Percentiles rank a stretch among this genome's conserved stretches.
Evolutionary conservation across 2,888 invertebrate species (phyloP).

Genomic region (Nephrotoma flavescens): DNA sequence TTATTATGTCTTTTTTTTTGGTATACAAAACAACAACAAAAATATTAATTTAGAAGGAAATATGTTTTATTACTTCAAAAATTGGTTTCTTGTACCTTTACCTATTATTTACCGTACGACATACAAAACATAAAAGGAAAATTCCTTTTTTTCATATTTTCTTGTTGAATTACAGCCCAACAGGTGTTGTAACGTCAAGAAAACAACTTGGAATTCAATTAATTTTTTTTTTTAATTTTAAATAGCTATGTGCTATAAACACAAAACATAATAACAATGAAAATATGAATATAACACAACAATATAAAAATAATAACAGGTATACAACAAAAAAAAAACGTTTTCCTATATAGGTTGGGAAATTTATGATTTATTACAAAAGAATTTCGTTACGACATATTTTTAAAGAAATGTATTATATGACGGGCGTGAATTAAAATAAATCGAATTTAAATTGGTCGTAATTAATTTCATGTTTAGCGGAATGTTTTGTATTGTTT

Average conservation of each 20-base stretch:
- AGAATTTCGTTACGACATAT: background rate
- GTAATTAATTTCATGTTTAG: background rate
- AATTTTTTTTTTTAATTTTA: background rate
- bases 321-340: background rate
- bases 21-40: background rate
- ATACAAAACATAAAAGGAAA: background rate
- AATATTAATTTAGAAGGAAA: background rate
- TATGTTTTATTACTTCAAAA: background rate
- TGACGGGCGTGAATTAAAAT: background rate
- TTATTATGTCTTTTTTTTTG: background rate
- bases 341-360: background rate
- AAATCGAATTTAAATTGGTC: background rate
- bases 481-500: background rate
- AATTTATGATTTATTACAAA: background rate
- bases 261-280: background rate
- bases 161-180: background rate
- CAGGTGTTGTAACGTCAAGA: background rate
- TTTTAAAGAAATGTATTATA: background rate
- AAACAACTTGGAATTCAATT: background rate
- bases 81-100: background rate
- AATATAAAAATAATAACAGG: background rate
- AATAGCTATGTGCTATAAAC: background rate
- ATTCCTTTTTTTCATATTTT: background rate
- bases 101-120: background rate
- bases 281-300: background rate